A percentile compares a stretch with the other conserved stretches of the same genome.
Evolutionary conservation across 92 coral and sea anemone genomes (phyloP).

Genomic region (Zoanthus solanderi): DNA sequence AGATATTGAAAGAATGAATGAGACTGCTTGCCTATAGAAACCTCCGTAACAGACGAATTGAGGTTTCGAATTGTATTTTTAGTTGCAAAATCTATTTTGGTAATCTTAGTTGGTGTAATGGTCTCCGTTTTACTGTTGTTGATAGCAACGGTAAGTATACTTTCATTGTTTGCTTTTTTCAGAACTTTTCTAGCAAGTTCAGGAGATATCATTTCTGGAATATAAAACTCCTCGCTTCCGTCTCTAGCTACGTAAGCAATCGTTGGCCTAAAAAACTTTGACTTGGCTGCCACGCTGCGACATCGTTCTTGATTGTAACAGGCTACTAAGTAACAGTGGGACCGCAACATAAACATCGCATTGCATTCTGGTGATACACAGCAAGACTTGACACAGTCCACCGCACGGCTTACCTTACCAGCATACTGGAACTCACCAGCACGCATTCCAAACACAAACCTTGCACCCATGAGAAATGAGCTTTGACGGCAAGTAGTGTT

Average conservation of each 20-base stretch:
- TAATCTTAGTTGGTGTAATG: neutral
- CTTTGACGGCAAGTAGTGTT: slow-evolving; percentile 69
- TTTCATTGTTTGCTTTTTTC: neutral
- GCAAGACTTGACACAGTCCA: slow-evolving; percentile 81
- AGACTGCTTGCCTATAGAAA: neutral
- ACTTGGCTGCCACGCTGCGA: slow-evolving; percentile 73
- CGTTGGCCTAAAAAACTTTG: slow-evolving; percentile 75
- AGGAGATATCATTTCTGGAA: slow-evolving; percentile 72
- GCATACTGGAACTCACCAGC: slow-evolving; percentile 85
- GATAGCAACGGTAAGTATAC: neutral
- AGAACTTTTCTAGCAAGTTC: slow-evolving; percentile 23
- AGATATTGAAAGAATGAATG: neutral
- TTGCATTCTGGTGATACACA: slow-evolving; percentile 77
- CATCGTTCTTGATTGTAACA: slow-evolving; percentile 76
- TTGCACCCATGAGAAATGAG: slow-evolving; percentile 66
- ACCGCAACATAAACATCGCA: slow-evolving; percentile 85
- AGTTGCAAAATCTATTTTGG: neutral
- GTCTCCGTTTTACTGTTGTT: neutral
- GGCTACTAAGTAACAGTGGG: slow-evolving; percentile 79
- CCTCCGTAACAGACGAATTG: neutral
- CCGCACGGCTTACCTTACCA: slow-evolving; percentile 71
- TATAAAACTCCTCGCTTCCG: slow-evolving; percentile 54
- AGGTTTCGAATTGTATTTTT: neutral
- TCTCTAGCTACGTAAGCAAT: slow-evolving; percentile 75
- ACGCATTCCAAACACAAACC: slow-evolving; percentile 81